A percentile compares a stretch with the other conserved stretches of the same genome.
Conservation (phyloP, 2,113 vertebrate species). For the Emydura subglobosa region DNA sequence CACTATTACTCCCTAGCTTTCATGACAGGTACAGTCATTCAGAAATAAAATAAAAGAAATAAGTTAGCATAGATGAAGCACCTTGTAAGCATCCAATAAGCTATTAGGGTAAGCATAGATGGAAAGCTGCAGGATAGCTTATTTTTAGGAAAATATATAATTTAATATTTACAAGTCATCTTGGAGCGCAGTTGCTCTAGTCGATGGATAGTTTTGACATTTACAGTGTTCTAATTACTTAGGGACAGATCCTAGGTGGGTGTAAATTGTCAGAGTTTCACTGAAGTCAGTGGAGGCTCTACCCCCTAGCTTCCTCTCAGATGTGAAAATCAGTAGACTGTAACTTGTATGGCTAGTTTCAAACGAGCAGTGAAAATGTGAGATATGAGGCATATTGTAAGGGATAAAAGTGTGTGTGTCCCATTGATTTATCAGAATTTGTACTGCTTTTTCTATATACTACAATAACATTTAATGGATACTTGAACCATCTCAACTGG, state of each 20-base stretch:
- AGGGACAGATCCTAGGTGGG: conserved; percentile 72
- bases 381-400: conserved; percentile 19
- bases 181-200: conserved; percentile 43
- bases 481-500: background rate
- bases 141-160: background rate
- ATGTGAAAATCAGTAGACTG: conserved; percentile 47
- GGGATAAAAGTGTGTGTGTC: conserved; percentile 10
- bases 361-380: conserved; percentile 31
- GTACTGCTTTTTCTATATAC: conserved; percentile 4
- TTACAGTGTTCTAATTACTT: conserved; percentile 74
- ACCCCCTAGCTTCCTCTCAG: conserved; percentile 60
- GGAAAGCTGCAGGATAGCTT: conserved; percentile 15
- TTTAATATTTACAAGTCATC: conserved; percentile 14
- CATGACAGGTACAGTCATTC: background rate
- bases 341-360: conserved; percentile 58
- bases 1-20: background rate
- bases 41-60: background rate
- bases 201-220: conserved; percentile 68
- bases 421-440: conserved; percentile 27
- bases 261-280: conserved; percentile 73
- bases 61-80: background rate
- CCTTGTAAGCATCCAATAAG: background rate
- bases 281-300: conserved; percentile 72
- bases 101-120: background rate
- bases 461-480: background rate